Percentiles rank a stretch among this genome's conserved stretches.
phyloP scores from a whole-genome alignment of 2,113 vertebrate species.

The Oncorhynchus mykiss region DNA sequence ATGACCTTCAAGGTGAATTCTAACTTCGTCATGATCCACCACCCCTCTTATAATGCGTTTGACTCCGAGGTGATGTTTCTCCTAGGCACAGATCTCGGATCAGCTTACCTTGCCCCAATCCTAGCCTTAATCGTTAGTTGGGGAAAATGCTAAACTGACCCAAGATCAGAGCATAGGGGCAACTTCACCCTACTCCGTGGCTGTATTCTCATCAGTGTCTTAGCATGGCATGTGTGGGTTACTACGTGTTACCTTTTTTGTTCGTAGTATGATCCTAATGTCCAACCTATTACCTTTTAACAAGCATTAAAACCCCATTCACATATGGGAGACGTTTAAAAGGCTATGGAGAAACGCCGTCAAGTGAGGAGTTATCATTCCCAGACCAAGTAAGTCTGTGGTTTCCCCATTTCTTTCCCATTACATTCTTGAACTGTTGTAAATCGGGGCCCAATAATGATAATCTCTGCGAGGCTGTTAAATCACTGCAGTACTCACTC shows the following conservation, averaged over 20 bases:
- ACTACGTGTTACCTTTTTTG: neutral
- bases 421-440: neutral
- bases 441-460: neutral
- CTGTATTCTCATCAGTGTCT: neutral
- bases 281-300: neutral
- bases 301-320: neutral
- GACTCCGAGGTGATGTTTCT: neutral
- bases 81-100: too few relatives aligned
- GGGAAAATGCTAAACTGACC: too few relatives aligned
- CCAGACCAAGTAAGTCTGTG: neutral
- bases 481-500: neutral
- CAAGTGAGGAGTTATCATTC: slow-evolving; percentile 8
- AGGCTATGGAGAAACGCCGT: neutral
- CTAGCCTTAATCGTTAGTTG: too few relatives aligned
- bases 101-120: too few relatives aligned
- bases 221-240: neutral
- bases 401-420: neutral
- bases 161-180: neutral
- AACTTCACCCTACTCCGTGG: slow-evolving; percentile 11
- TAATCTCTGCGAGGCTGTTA: neutral
- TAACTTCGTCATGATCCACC: slow-evolving; percentile 7
- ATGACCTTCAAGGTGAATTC: slow-evolving; percentile 56
- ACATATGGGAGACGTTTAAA: neutral
- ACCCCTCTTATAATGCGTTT: slow-evolving; percentile 16
- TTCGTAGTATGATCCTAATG: neutral